Base-by-base conservation (phyloP, 2,113 vertebrate genomes). In the Percopsis transmontana region DNA sequence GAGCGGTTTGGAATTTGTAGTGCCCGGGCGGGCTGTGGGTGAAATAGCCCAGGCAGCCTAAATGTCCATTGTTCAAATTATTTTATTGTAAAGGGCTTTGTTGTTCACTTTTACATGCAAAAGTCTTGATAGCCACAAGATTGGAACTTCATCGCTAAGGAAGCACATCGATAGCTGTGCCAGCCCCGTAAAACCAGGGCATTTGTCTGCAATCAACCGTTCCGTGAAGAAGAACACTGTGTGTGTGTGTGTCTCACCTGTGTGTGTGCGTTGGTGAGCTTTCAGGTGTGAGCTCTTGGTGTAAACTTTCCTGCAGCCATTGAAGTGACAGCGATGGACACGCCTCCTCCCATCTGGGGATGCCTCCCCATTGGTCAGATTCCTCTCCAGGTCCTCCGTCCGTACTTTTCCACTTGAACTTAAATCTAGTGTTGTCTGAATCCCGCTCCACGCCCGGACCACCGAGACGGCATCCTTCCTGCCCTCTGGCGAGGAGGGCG, bases 271-370 rank as follows among this genome's bases (percentile, higher is more conserved):
- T 85, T 98, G 97, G 90, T 99, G 97, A 90, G 97, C 97, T 94
- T 99, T 99, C 83, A 99, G 93, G 87, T 99, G 97, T 45, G 97
- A 99, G 86, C 97, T 99, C 94, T 99, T 99, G 92, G 97, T 99
- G 93, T 99, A 99, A 91, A 98, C 96, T 93, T 99, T 98, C 82
- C 95, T 93, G 94, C 97, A 99, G 9, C 96, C 97, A 0, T 96
- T 98, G 92, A 99, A 99, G 24, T 95, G 92, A 91, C 97, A 99
- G 76, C 95, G 90, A 84, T 99, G 97, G 27, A 98, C 92, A 19
- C 96, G 91, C 81, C 93, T 94, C 86, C 94, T 92, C 65, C 95
- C 95, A 24, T 99, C 97, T 0, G 95, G 94, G 0, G 96, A 97
- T 18, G 91, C 89, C 60, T 97, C 97, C 11, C 93, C 93, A 2